A percentile compares a stretch with the other conserved stretches of the same genome.
Evolutionary conservation across 2,113 vertebrate species (phyloP).

Genomic region (Danio rerio): DNA sequence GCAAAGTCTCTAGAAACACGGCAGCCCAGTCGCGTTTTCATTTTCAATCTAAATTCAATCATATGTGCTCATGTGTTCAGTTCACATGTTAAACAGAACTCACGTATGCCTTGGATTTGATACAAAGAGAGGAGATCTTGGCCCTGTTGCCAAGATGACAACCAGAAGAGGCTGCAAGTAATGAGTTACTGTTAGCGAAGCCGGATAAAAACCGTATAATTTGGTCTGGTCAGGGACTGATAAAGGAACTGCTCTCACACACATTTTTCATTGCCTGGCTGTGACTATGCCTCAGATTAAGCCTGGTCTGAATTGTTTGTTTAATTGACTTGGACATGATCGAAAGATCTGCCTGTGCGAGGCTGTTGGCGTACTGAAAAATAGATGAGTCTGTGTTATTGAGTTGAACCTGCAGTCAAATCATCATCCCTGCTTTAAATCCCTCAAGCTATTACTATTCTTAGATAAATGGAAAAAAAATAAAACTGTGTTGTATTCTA

Average conservation of each 20-base stretch:
- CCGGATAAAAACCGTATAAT: constrained; percentile 40
- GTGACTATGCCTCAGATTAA: constrained; percentile 44
- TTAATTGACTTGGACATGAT: constrained; percentile 60
- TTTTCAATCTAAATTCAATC: constrained; percentile 41
- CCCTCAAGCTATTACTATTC: constrained; percentile 42
- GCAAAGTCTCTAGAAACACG: background rate
- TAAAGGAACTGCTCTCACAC: constrained; percentile 36
- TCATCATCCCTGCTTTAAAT: constrained; percentile 48
- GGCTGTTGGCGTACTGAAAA: constrained; percentile 55
- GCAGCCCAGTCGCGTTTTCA: background rate
- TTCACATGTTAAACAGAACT: constrained; percentile 42
- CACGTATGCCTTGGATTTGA: constrained; percentile 35
- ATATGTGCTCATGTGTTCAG: constrained; percentile 32
- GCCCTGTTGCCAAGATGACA: constrained; percentile 24
- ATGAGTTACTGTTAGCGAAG: constrained; percentile 52
- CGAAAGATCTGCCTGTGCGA: constrained; percentile 35
- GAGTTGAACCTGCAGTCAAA: constrained; percentile 57
- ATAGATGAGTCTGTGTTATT: constrained; percentile 59
- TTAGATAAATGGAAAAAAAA: constrained; percentile 25
- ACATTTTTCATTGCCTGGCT: constrained; percentile 17
- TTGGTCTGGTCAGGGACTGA: constrained; percentile 48
- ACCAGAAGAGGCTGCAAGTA: constrained; percentile 41
- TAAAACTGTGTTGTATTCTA: constrained; percentile 36
- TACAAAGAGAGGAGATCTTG: constrained; percentile 15
- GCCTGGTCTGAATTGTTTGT: constrained; percentile 53